Evolutionary conservation across 2,113 vertebrate species (phyloP).

Genomic region (Diadophis punctatus): DNA sequence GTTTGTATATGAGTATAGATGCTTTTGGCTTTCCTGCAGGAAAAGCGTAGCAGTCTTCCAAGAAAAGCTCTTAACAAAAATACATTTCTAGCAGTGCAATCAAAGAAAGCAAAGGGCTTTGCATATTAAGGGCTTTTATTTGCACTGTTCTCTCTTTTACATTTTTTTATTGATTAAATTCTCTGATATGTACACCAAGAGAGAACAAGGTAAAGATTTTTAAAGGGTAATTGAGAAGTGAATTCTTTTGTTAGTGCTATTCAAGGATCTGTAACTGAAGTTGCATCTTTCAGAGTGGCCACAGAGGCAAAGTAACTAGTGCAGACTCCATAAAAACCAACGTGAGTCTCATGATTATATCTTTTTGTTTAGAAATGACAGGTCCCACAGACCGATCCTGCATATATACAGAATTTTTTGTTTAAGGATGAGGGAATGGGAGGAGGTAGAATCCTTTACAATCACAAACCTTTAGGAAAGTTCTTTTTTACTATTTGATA

Average conservation of each 20-base stretch:
- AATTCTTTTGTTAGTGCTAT: not conserved
- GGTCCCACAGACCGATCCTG: not conserved
- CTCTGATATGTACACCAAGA: not conserved
- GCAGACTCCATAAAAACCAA: not conserved
- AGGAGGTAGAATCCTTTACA: not conserved
- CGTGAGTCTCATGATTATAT: not conserved
- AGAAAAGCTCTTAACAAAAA: conserved; percentile 6
- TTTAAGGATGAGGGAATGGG: not conserved
- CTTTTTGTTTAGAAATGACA: not conserved
- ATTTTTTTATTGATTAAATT: not conserved
- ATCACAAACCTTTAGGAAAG: not conserved
- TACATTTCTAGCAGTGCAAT: not conserved
- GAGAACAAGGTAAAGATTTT: not conserved
- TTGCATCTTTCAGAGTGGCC: not conserved
- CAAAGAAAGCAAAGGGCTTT: not conserved
- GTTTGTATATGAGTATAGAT: conserved; percentile 20
- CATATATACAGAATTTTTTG: not conserved
- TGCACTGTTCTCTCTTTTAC: not conserved
- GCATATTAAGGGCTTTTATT: not conserved
- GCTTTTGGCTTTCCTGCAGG: not conserved
- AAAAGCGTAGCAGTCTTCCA: not conserved
- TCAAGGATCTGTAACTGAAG: conserved; percentile 6
- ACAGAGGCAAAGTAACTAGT: not conserved
- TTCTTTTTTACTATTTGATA: not conserved
- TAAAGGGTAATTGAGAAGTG: conserved; percentile 13